phyloP scores from a whole-genome alignment of 2,113 vertebrate species.

The Equus przewalskii region DNA sequence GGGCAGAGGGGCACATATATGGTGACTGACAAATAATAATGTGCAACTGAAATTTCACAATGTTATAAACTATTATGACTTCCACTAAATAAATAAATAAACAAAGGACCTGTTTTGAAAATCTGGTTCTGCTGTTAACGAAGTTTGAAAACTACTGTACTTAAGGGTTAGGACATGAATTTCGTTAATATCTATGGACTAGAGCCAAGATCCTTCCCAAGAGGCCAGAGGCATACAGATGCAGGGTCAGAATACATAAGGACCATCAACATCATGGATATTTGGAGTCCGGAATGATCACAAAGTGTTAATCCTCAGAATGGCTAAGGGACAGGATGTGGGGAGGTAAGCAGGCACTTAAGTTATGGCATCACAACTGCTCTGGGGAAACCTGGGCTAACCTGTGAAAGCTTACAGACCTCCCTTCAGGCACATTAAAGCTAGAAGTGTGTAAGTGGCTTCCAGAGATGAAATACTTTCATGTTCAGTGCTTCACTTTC shows the following conservation, averaged over 20 bases:
- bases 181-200: neutral
- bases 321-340: neutral
- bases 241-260: neutral
- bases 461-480: neutral
- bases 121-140: slow-evolving; percentile 1
- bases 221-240: neutral
- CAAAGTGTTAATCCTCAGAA: slow-evolving; percentile 9
- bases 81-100: too few relatives aligned
- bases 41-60: too few relatives aligned
- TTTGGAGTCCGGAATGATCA: slow-evolving; percentile 42
- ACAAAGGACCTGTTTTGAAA: neutral
- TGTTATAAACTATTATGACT: too few relatives aligned
- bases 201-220: neutral
- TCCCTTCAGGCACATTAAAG: neutral
- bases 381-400: neutral
- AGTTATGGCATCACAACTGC: slow-evolving; percentile 7
- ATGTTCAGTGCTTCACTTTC: neutral
- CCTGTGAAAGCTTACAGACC: neutral
- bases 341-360: neutral
- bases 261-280: neutral
- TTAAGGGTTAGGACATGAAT: neutral
- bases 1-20: too few relatives aligned
- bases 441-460: neutral
- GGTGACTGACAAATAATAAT: too few relatives aligned
- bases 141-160: slow-evolving; percentile 29